A percentile compares a stretch with the other conserved stretches of the same genome.
phyloP scores from a whole-genome alignment of 2,888 invertebrate genomes.

The Cephus rjabovi region DNA sequence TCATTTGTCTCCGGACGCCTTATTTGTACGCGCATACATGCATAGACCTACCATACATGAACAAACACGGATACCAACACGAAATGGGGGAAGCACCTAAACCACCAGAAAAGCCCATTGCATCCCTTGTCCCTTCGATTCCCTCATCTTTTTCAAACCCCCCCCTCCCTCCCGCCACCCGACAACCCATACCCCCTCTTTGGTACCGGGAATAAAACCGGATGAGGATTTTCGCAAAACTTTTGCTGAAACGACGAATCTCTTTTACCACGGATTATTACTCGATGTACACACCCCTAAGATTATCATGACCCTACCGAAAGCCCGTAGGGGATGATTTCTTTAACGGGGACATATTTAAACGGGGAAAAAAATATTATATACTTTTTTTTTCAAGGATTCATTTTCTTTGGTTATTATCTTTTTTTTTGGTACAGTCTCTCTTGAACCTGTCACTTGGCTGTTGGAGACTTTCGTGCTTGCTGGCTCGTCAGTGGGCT shows the following conservation, averaged over 20 bases:
- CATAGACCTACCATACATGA: neutral
- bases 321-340: neutral
- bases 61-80: neutral
- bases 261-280: conserved; percentile 31
- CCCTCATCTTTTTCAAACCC: neutral
- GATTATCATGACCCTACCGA: neutral
- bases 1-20: conserved; percentile 59
- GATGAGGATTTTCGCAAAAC: conserved; percentile 14
- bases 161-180: neutral
- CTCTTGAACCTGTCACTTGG: neutral
- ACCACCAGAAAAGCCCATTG: neutral
- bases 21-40: conserved; percentile 52
- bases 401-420: neutral
- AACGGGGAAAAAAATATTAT: conserved; percentile 16
- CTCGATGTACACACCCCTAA: conserved; percentile 22
- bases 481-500: too few species aligned
- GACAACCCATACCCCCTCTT: neutral
- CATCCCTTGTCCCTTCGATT: neutral
- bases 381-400: conserved; percentile 8
- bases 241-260: conserved; percentile 32
- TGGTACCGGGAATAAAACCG: conserved; percentile 1
- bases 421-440: neutral
- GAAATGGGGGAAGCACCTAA: neutral
- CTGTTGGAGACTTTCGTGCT: neutral
- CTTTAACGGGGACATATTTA: neutral